Conservation (phyloP, 2,113 vertebrate species). For the Pteruthius melanotis region DNA sequence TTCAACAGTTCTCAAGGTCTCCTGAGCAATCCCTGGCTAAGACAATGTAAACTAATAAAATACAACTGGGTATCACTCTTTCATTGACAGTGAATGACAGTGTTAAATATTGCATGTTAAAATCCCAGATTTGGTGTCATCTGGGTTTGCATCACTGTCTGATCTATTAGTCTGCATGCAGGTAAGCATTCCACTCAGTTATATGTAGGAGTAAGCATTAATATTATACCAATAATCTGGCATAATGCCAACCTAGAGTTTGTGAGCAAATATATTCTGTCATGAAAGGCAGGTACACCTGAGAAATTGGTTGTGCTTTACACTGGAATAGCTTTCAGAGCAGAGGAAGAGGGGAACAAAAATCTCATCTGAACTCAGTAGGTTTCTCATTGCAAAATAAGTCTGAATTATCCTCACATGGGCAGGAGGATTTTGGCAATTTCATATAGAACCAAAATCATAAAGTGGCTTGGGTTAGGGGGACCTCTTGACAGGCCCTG, state of each 20-base stretch:
- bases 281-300: background rate
- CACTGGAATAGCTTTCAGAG: background rate
- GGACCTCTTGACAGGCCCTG: background rate
- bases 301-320: background rate
- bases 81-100: background rate
- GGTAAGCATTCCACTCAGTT: background rate
- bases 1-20: conserved; percentile 14
- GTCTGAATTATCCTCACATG: background rate
- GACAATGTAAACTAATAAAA: background rate
- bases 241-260: background rate
- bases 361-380: background rate
- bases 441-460: background rate
- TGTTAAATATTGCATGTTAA: background rate
- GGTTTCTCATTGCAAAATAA: background rate
- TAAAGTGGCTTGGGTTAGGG: background rate
- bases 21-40: background rate
- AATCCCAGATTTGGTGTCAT: background rate
- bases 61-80: background rate
- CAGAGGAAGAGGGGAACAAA: background rate
- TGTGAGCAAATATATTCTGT: background rate
- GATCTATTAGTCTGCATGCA: background rate
- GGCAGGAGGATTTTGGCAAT: background rate
- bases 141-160: background rate
- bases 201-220: background rate
- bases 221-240: background rate